Percentiles rank a stretch among this genome's conserved stretches.
These are phyloP conservation scores for Phenganax marumi DNA, from an alignment of 92 coral and sea anemone genomes.

Conservation along the genomic window DNA sequence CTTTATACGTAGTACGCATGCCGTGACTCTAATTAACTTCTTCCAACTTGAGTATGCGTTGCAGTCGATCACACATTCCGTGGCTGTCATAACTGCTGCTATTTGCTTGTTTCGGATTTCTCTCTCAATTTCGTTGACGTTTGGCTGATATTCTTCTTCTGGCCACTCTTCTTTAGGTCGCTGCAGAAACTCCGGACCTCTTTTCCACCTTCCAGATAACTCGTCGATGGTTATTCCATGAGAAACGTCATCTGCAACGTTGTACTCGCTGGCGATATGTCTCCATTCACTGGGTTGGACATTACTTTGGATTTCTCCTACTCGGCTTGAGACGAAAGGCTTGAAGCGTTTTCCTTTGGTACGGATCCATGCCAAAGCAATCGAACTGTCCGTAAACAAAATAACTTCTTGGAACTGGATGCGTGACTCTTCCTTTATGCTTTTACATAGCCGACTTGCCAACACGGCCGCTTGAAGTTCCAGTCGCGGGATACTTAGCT, in stretches of 20 bases:
- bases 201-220: slow-evolving; percentile 39
- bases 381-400: slow-evolving; percentile 40
- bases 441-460: slow-evolving; percentile 17
- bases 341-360: slow-evolving; percentile 46
- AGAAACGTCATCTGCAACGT: slow-evolving; percentile 53
- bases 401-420: slow-evolving; percentile 22
- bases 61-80: background rate
- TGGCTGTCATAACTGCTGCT: background rate
- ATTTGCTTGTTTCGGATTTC: background rate
- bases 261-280: slow-evolving; percentile 48
- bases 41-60: slow-evolving; percentile 1
- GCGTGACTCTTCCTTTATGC: slow-evolving; percentile 25
- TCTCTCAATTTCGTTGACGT: background rate
- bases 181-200: slow-evolving; percentile 38
- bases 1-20: background rate
- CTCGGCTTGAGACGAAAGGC: slow-evolving; percentile 47
- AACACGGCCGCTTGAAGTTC: slow-evolving; percentile 31
- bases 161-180: slow-evolving; percentile 11
- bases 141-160: background rate
- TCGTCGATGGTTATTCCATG: slow-evolving; percentile 48
- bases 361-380: slow-evolving; percentile 51
- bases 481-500: slow-evolving; percentile 36
- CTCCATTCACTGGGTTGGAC: slow-evolving; percentile 36
- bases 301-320: slow-evolving; percentile 51
- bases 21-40: background rate